These are phyloP conservation scores for Pilophorus perplexus DNA, from an alignment of 2,888 invertebrate species.

Conservation along the genomic window DNA sequence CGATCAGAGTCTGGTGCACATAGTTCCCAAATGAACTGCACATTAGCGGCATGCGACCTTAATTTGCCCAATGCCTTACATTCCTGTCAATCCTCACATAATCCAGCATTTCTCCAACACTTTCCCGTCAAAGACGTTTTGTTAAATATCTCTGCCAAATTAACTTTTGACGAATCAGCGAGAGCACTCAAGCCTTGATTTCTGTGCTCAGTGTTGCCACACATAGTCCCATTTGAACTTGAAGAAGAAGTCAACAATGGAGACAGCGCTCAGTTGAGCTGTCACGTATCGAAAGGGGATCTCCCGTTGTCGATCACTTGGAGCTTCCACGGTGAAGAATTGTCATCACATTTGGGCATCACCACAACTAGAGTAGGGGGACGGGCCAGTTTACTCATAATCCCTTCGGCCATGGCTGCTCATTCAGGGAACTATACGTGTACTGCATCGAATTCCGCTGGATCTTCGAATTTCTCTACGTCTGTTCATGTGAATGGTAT, in stretches of 20 bases:
- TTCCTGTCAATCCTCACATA: too few relatives aligned
- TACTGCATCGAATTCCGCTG: conserved; percentile 61
- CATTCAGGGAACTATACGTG: conserved; percentile 67
- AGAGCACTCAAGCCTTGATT: too few relatives aligned
- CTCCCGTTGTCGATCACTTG: conserved; percentile 51
- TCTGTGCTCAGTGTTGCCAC: conserved; percentile 65
- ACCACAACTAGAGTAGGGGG: conserved; percentile 65
- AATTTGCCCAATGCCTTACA: too few relatives aligned
- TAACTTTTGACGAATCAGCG: too few relatives aligned
- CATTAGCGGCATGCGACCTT: too few relatives aligned
- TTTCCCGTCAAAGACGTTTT: too few relatives aligned
- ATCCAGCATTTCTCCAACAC: too few relatives aligned
- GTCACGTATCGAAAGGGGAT: conserved; percentile 55
- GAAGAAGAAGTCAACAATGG: conserved; percentile 62
- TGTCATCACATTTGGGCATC: conserved; percentile 51
- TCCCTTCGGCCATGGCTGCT: conserved; percentile 60
- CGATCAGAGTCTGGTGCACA: too few relatives aligned
- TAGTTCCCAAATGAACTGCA: too few relatives aligned
- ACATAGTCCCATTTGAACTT: conserved; percentile 74
- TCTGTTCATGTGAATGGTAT: conserved; percentile 57
- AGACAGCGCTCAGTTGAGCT: conserved; percentile 64
- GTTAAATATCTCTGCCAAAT: too few relatives aligned
- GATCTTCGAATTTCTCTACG: conserved; percentile 56
- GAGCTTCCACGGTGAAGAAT: conserved; percentile 59
- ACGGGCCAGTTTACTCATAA: conserved; percentile 61